Percentiles rank a stretch among this genome's conserved stretches.
Conservation (phyloP, 53 echinoderm and acorn worm genomes). For the Antedon mediterranea region DNA sequence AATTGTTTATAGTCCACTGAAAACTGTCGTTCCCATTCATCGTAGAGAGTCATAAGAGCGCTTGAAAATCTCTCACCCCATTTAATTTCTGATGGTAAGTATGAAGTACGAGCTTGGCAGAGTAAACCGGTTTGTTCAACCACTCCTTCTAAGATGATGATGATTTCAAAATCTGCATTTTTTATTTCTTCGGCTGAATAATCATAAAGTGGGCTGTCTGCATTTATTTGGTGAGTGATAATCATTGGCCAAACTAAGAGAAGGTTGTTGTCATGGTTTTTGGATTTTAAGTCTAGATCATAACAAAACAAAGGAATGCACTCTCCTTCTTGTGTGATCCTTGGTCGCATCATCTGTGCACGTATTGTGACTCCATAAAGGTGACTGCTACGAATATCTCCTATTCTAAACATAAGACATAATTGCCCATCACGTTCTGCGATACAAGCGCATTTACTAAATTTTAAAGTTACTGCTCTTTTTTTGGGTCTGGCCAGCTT, state of each 20-base stretch:
- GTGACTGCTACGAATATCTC: conserved; percentile 77
- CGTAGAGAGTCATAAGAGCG: conserved; percentile 52
- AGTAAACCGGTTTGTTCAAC: conserved; percentile 94
- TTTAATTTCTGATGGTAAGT: conserved; percentile 65
- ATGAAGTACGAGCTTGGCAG: conserved; percentile 85
- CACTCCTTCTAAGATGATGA: conserved; percentile 82
- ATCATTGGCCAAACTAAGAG: conserved; percentile 92
- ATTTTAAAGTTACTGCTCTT: conserved; percentile 77
- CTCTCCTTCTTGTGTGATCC: conserved; percentile 74
- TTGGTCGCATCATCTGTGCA: conserved; percentile 59
- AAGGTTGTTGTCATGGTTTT: conserved; percentile 27
- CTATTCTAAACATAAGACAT: conserved; percentile 83
- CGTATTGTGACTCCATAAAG: conserved; percentile 71
- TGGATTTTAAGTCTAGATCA: conserved; percentile 43
- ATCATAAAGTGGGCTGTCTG: conserved; percentile 80
- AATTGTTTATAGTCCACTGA: conserved; percentile 64
- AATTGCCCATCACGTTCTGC: conserved; percentile 78
- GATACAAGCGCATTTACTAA: conserved; percentile 67
- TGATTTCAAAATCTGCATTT: conserved; percentile 88
- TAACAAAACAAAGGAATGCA: conserved; percentile 66
- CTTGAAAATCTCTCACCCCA: conserved; percentile 75
- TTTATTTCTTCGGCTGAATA: conserved; percentile 46
- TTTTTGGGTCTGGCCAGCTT: conserved; percentile 90
- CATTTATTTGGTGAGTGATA: conserved; percentile 57
- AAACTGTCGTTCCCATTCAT: conserved; percentile 74